Base-by-base conservation (phyloP, 2,888 invertebrate species). In the Drosophila borborema region DNA sequence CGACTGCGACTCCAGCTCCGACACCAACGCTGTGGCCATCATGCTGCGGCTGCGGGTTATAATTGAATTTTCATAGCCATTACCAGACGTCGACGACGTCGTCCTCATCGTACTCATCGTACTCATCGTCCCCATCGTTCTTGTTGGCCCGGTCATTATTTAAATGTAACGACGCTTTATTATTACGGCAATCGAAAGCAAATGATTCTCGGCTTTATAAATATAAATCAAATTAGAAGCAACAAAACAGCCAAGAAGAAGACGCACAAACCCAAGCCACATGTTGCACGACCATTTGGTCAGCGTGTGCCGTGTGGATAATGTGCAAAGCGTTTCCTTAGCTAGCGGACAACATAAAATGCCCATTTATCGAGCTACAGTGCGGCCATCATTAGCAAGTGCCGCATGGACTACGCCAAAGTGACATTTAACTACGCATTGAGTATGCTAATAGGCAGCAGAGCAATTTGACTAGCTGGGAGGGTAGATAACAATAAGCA, bases 41-140 rank as follows among this genome's bases (percentile, higher is more conserved):
- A 81, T 74, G 73, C 58, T 89, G 87, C 70, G 81, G 90, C 75
- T 81, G 41, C 55, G 90, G 81, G 90, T 90, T 89, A 86, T 90
- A 90, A 88, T 88, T 88, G 90, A 88, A 90, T 90, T 90, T 88
- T 90, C 91, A 88, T 90, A 81, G 90, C 90, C 82, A 81, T 88
- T 79, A 81, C 82, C 72, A 86, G 76, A 71, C 86, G 77, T 59
- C 74, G 81, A 48, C 63, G 56, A 55, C 48, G 49, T n/a, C 31
- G 46, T 62, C 40, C 61, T 63, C 78, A 59, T 60, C 74, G 74
- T 51, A 31, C 61, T 60, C 79, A 59, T 60, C 49, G 51, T 64
- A 31, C 61, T 60, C 79, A 59, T 60, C 49, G 51, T 64, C 31
- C 64, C 63, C 79, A 61, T 63, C 74, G 74, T 54, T 62, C 75